Conservation (phyloP, 2,888 invertebrate species). For the Endomychus coccineus region DNA sequence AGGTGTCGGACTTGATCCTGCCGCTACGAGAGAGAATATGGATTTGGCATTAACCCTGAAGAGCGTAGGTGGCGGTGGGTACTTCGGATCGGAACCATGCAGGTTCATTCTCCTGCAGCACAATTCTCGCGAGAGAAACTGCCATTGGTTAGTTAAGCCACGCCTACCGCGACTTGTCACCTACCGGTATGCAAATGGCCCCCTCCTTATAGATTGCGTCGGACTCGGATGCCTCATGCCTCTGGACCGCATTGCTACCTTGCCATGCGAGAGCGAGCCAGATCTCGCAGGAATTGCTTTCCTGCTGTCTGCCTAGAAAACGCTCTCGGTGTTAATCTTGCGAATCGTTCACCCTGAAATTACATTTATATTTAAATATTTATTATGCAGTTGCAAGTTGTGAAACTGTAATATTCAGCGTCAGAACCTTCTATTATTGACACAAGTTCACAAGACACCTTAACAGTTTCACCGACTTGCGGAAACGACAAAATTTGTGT, state of each 20-base stretch:
- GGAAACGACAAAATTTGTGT: too few relatives aligned
- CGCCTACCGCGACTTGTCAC: constrained; percentile 45
- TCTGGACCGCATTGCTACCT: constrained; percentile 16
- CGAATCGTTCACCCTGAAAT: too few relatives aligned
- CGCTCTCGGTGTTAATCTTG: too few relatives aligned
- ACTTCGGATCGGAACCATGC: constrained; percentile 38
- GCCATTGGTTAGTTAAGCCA: constrained; percentile 38
- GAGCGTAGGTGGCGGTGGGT: constrained; percentile 26
- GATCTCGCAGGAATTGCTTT: neutral
- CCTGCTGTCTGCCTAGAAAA: neutral
- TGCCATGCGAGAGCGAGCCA: neutral
- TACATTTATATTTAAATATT: too few relatives aligned
- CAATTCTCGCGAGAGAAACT: constrained; percentile 32
- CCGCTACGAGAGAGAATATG: constrained; percentile 23
- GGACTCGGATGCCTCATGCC: constrained; percentile 11
- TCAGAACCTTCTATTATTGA: too few relatives aligned
- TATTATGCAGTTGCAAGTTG: too few relatives aligned
- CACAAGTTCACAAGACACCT: too few relatives aligned
- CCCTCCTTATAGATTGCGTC: constrained; percentile 26
- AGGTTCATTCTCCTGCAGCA: constrained; percentile 39
- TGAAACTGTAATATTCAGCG: too few relatives aligned
- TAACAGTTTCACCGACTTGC: too few relatives aligned
- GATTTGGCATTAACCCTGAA: constrained; percentile 30
- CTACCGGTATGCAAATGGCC: constrained; percentile 47
- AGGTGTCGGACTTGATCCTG: too few relatives aligned